Base-by-base conservation (phyloP, 2,113 vertebrate genomes). In the Eublepharis macularius region DNA sequence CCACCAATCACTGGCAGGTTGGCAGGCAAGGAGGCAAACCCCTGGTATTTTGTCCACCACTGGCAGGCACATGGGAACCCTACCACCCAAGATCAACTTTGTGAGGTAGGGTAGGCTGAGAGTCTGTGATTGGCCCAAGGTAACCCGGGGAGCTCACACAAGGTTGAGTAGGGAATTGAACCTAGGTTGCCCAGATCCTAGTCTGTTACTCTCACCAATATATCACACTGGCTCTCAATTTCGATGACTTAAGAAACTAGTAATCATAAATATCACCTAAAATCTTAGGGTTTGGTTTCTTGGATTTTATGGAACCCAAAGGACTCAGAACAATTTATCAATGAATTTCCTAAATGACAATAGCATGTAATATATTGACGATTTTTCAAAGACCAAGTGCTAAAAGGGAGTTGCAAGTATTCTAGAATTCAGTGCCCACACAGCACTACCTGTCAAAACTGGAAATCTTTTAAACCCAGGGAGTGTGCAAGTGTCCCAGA, bases 331-430 rank as follows among this genome's bases (percentile, higher is more conserved):
- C 66, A 86, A 91, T 89, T 84, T 77, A 84, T 72, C 77, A 79
- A 73, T 82, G 86, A 90, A 84, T 17, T 66, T 36, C 68, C 66
- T 83, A 90, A 92, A 84, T 57, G 8, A 54, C 39, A 91, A 81
- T 72, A 76, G 74, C 74, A 83, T 75, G 26, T 32, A 80, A 77
- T 89, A 90, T 82, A 36, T 76, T 66, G 68, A 81, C 66, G 8
- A 3, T 29, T 84, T 81, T 83, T 79, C 34, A 80, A 29, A 86
- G 69, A 45, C 12, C 77, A 89, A 88, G 82, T 29, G 0, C 72
- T 70, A 45, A 47, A 29, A 88, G 85, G 9, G 2, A 51, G 29
- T 45, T 82, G 69, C 8, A 39, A 83, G 47, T 26, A 68, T 86
- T 7, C 5, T 21, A 3, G 1, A 49, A 69, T 82, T 0, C 82